Evolutionary conservation across 2,113 vertebrate genomes (phyloP), one percentile per base, ranked within the genome.

Genomic region (Pan paniscus): DNA sequence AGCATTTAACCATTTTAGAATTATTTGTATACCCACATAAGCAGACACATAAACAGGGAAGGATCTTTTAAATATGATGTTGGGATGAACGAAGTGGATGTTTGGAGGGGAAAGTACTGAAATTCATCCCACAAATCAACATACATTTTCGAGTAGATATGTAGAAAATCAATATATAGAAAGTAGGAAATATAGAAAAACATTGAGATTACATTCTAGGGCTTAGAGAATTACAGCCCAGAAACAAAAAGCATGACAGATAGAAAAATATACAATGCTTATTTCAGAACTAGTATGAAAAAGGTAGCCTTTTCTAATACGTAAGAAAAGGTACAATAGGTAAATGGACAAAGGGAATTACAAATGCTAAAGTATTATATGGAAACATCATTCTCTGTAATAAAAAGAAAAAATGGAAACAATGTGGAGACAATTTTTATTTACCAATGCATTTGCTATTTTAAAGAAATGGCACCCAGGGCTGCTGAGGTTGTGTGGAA

Each of bases 191-290:
- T n/a, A 1, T 0, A 35, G 27, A 64, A 40, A 50, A 76, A 22
- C 22, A 27, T 70, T 2, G 35, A 92, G 86, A 50, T 80, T 59
- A 9, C 4, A 13, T 20, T 89, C 40, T 95, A 20, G 81, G 61
- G 16, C 90, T n/a, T 95, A 25, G 64, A 81, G 80, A 92, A 12
- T 70, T 89, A 87, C n/a, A 78, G 83, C n/a, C 76, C 68, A 81
- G n/a, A 46, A 67, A 55, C 76, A 40, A 76, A 79, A 89, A 81
- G 43, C 35, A 38, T 40, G 20, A 12, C 6, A 35, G 10, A 35
- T 46, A 55, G 20, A 84, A 85, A 97, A 50, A 4, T n/a, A 14
- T 20, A 46, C 76, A 81, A 17, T 88, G 48, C 35, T 75, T 88
- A 13, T 67, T n/a, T 88, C 11, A 89, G 38, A 90, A 35, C 46